Conservation (phyloP, 92 coral and sea anemone genomes). For the Nematostella vectensis region DNA sequence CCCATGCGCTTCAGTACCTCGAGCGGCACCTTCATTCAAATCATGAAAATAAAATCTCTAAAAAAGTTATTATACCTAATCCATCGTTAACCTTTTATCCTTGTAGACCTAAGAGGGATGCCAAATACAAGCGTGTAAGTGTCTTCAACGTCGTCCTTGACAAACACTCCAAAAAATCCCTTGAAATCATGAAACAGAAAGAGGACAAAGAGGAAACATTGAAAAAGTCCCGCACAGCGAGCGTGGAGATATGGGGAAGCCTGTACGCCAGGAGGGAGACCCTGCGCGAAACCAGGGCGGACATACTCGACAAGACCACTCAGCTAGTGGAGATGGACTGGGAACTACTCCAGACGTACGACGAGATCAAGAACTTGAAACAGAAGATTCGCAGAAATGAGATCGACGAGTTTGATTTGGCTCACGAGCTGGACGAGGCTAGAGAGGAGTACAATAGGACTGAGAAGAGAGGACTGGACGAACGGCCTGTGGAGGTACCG, state of each 20-base stretch:
- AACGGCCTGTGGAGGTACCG: slow-evolving; percentile 24
- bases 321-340: slow-evolving; percentile 61
- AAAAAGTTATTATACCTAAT: too few relatives aligned
- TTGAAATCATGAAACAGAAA: slow-evolving; percentile 42
- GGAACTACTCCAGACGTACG: slow-evolving; percentile 55
- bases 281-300: slow-evolving; percentile 35
- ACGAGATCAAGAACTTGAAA: slow-evolving; percentile 46
- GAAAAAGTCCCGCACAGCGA: slow-evolving; percentile 25
- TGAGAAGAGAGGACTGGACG: slow-evolving; percentile 21
- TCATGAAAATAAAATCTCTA: too few relatives aligned
- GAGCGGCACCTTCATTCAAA: too few relatives aligned
- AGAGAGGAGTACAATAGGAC: slow-evolving; percentile 47
- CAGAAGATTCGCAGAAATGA: slow-evolving; percentile 48
- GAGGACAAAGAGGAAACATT: slow-evolving; percentile 64
- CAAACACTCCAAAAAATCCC: slow-evolving; percentile 44
- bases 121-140: slow-evolving; percentile 35
- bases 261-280: slow-evolving; percentile 29
- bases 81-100: too few relatives aligned
- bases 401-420: slow-evolving; percentile 49
- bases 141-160: slow-evolving; percentile 27
- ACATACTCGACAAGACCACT: slow-evolving; percentile 41
- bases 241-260: slow-evolving; percentile 21
- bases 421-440: slow-evolving; percentile 51
- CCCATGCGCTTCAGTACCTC: too few relatives aligned
- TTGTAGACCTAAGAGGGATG: slow-evolving; percentile 12